These are phyloP conservation scores for Hemithea aestivaria DNA, from an alignment of 2,888 invertebrate genomes.

Conservation along the genomic window DNA sequence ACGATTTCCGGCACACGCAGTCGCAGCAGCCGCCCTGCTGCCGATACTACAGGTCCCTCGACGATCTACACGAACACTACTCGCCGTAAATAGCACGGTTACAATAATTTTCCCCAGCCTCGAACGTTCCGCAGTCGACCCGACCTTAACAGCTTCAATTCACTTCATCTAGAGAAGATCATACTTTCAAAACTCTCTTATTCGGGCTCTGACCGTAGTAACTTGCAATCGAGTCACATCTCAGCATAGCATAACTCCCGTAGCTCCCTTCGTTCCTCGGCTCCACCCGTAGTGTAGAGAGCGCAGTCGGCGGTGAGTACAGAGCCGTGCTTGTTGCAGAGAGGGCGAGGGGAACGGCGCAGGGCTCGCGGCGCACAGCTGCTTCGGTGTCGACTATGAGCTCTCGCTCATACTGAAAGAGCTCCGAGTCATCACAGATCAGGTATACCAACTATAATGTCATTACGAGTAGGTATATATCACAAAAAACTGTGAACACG, in stretches of 20 bases:
- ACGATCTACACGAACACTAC: slow-evolving; percentile 80
- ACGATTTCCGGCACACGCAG: slow-evolving; percentile 93
- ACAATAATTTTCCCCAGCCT: slow-evolving; percentile 74
- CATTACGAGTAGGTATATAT: too few relatives aligned
- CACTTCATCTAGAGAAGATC: slow-evolving; percentile 36
- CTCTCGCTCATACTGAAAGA: slow-evolving; percentile 97
- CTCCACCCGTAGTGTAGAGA: slow-evolving; percentile 69
- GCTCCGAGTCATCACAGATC: slow-evolving; percentile 94
- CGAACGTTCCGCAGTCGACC: slow-evolving; percentile 72
- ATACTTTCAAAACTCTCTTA: slow-evolving; percentile 39
- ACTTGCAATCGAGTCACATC: slow-evolving; percentile 36
- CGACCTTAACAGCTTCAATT: slow-evolving; percentile 62
- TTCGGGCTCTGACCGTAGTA: slow-evolving; percentile 55
- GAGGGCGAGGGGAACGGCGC: slow-evolving; percentile 83
- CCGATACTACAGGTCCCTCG: slow-evolving; percentile 87
- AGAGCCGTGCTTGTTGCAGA: slow-evolving; percentile 62
- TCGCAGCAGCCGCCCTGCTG: slow-evolving; percentile 86
- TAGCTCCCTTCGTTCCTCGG: slow-evolving; percentile 72
- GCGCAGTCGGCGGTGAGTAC: slow-evolving; percentile 67
- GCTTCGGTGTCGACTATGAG: slow-evolving; percentile 95
- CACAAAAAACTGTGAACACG: too few relatives aligned
- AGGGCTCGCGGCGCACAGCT: slow-evolving; percentile 89
- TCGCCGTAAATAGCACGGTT: slow-evolving; percentile 79
- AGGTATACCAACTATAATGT: slow-evolving; percentile 84
- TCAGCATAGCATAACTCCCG: slow-evolving; percentile 63